Conservation (phyloP, 2,888 invertebrate species). For the Acronicta leporina region DNA sequence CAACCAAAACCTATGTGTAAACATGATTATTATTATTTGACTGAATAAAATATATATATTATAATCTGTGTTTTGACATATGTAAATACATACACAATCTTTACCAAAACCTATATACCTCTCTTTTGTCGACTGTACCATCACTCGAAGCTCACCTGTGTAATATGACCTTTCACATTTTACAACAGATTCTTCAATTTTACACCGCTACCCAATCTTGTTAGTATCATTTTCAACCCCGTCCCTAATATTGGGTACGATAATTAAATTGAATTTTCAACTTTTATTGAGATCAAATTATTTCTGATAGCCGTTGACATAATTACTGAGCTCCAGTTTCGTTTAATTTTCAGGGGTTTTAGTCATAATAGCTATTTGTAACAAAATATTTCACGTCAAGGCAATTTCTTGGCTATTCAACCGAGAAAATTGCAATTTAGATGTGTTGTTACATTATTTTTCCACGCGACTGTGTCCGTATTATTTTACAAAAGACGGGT, state of each 20-base stretch:
- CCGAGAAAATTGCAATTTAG: constrained; percentile 48
- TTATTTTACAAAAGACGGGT: neutral
- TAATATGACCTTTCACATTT: neutral
- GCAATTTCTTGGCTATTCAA: constrained; percentile 44
- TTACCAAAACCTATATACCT: too few species aligned
- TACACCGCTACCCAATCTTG: neutral
- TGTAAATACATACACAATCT: too few species aligned
- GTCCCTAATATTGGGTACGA: constrained; percentile 3
- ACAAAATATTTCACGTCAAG: constrained; percentile 7
- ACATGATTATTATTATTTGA: too few species aligned
- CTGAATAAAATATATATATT: too few species aligned
- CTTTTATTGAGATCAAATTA: constrained; percentile 20
- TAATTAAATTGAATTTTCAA: constrained; percentile 23
- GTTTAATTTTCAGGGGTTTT: constrained; percentile 3
- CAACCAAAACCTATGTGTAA: too few species aligned
- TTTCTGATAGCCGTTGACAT: constrained; percentile 11
- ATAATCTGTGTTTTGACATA: too few species aligned
- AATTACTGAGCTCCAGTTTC: neutral
- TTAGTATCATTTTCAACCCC: constrained; percentile 3
- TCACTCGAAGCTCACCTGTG: neutral
- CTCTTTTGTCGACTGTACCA: too few species aligned
- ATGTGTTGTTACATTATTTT: constrained; percentile 36
- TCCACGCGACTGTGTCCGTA: constrained; percentile 6
- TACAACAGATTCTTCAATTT: neutral
- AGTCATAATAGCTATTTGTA: constrained; percentile 10